Conservation (phyloP, 2,113 vertebrate genomes). For the Hyaena hyaena region DNA sequence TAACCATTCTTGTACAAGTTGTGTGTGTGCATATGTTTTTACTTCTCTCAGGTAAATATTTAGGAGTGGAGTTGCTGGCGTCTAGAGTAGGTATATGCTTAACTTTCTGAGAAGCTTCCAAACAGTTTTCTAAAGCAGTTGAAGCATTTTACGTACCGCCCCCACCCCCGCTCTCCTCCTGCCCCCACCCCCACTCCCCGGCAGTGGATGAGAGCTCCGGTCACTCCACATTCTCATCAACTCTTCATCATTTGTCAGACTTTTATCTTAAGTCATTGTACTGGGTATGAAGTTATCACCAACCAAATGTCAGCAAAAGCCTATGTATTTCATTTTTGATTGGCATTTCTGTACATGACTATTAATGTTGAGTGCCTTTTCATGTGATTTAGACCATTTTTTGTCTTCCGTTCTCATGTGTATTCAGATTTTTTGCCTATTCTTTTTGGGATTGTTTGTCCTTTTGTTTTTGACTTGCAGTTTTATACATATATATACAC, state of each 20-base stretch:
- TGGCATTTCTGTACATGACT: background rate
- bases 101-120: background rate
- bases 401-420: background rate
- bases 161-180: too few relatives aligned
- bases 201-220: background rate
- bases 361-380: background rate
- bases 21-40: background rate
- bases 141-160: background rate
- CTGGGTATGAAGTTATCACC: background rate
- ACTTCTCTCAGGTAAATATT: background rate
- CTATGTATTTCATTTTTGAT: background rate
- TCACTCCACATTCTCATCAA: background rate
- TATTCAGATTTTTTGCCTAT: background rate
- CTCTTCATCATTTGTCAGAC: background rate
- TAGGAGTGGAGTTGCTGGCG: background rate
- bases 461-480: background rate
- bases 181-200: accelerated
- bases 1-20: background rate
- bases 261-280: background rate
- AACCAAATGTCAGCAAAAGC: background rate
- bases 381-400: background rate
- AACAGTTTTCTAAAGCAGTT: background rate
- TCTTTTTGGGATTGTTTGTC: background rate
- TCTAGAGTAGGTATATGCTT: background rate
- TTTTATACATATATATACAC: background rate